Evolutionary conservation across 2,797 vertebrate species (phyloP).

Genomic region (Spondyliosoma cantharus): DNA sequence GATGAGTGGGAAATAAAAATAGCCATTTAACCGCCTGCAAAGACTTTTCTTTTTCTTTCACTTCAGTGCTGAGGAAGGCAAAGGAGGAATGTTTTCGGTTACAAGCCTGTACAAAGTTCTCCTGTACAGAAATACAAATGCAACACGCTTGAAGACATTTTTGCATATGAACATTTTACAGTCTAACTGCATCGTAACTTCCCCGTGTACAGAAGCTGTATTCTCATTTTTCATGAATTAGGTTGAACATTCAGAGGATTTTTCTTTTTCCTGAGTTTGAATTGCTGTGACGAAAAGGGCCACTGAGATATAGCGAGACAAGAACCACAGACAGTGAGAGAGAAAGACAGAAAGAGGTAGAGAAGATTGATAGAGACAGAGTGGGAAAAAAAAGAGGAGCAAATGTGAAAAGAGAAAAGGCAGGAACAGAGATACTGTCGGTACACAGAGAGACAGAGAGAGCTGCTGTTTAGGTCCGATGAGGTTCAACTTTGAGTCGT

Average conservation of each 20-base stretch:
- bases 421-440: slow-evolving; percentile 57
- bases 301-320: slow-evolving; percentile 86
- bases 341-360: slow-evolving; percentile 69
- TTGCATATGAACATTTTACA: slow-evolving; percentile 99
- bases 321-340: slow-evolving; percentile 36
- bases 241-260: slow-evolving; percentile 98
- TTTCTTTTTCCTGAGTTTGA: slow-evolving; percentile 95
- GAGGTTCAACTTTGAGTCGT: slow-evolving; percentile 87
- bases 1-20: slow-evolving; percentile 82
- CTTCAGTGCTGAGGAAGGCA: slow-evolving; percentile 90
- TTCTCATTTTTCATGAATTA: slow-evolving; percentile 92
- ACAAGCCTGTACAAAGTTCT: slow-evolving; percentile 90
- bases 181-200: slow-evolving; percentile 91
- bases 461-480: slow-evolving; percentile 93
- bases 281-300: slow-evolving; percentile 93
- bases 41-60: slow-evolving; percentile 80
- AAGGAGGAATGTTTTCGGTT: slow-evolving; percentile 93
- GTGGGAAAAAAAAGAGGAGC: slow-evolving; percentile 46
- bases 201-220: slow-evolving; percentile 91
- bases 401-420: slow-evolving; percentile 47
- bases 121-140: slow-evolving; percentile 92
- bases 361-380: slow-evolving; percentile 65
- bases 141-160: slow-evolving; percentile 91
- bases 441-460: slow-evolving; percentile 63
- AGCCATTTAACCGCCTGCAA: slow-evolving; percentile 83